phyloP scores from a whole-genome alignment of 2,797 vertebrate genomes.

The Emydoidea blandingii region DNA sequence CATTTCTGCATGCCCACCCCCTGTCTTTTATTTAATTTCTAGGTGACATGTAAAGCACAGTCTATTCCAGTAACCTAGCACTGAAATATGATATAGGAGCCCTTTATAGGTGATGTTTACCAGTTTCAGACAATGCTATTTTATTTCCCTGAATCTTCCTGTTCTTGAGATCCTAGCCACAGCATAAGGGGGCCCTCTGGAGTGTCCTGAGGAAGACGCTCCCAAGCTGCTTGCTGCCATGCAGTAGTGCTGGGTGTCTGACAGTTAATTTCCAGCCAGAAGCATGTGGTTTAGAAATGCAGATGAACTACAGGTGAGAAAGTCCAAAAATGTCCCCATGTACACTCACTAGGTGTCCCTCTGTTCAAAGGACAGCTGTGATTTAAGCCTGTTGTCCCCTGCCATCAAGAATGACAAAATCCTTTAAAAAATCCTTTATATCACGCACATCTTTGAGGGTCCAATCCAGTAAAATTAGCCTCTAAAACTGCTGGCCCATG shows the following conservation, averaged over 20 bases:
- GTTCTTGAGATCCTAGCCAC: neutral
- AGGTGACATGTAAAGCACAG: neutral
- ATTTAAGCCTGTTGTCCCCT: neutral
- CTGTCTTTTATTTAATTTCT: neutral
- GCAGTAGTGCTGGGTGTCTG: neutral
- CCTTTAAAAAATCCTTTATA: neutral
- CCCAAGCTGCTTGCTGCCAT: neutral
- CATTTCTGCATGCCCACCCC: neutral
- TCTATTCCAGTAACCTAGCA: neutral
- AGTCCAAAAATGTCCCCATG: neutral
- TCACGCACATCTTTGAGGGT: neutral
- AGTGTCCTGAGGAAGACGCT: neutral
- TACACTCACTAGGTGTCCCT: neutral
- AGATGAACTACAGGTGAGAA: neutral
- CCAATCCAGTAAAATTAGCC: neutral
- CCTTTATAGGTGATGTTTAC: neutral
- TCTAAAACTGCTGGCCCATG: neutral
- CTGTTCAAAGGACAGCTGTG: neutral
- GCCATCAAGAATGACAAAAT: neutral
- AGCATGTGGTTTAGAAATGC: neutral
- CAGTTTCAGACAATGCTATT: neutral
- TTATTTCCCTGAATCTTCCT: neutral
- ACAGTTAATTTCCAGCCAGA: neutral
- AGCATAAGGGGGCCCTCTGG: neutral
- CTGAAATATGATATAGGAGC: neutral